Percentiles rank a stretch among this genome's conserved stretches.
Conservation (phyloP, 2,113 vertebrate species). For the Oenanthe melanoleuca region DNA sequence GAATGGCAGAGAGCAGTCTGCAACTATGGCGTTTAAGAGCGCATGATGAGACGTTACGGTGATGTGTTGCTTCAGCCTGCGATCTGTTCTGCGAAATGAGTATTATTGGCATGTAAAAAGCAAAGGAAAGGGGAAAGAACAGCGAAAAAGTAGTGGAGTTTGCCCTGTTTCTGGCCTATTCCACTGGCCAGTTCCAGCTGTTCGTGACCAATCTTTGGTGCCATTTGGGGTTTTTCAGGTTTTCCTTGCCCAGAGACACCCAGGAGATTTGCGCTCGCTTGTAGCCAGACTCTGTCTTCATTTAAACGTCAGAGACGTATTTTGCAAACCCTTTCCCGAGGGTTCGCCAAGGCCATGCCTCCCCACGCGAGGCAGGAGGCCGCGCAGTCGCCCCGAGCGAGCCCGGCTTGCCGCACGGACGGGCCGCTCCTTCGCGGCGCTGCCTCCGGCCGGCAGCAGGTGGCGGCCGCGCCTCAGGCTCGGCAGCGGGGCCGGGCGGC, state of each 20-base stretch:
- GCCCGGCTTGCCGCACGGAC: no score
- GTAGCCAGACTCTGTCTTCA: not conserved
- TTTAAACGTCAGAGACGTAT: not conserved
- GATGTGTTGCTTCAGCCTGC: not conserved
- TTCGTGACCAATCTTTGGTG: fast-evolving
- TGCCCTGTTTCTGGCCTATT: not conserved
- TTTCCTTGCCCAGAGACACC: not conserved
- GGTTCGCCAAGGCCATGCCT: not conserved
- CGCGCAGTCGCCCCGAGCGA: not conserved
- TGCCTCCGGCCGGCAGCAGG: not conserved
- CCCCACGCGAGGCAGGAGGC: not conserved
- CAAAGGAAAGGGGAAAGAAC: not conserved
- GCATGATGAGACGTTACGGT: not conserved
- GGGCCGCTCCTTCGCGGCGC: not conserved
- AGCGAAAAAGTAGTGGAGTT: not conserved
- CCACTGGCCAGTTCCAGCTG: not conserved
- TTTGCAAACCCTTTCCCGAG: not conserved
- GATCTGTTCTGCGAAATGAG: fast-evolving
- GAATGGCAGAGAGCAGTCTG: not conserved
- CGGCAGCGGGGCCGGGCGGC: no score
- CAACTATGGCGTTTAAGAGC: fast-evolving
- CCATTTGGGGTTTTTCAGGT: not conserved
- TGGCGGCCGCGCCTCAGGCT: no score
- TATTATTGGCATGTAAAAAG: not conserved
- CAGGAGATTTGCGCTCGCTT: not conserved